Conservation (phyloP, 2,113 vertebrate species). For the Toxotes jaculatrix region DNA sequence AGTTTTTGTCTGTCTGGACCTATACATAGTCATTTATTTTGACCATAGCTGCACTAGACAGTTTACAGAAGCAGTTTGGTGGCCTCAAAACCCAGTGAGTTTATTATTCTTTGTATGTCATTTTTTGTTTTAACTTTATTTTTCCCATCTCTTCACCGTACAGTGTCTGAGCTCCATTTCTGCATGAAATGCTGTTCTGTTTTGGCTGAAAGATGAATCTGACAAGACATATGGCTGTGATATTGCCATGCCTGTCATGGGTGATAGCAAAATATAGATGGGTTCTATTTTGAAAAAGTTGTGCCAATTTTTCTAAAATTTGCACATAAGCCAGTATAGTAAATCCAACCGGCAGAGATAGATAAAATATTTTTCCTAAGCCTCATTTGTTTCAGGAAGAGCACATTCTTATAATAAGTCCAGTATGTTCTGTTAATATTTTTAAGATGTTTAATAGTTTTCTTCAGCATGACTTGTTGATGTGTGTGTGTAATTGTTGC, state of each 20-base stretch:
- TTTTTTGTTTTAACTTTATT: not conserved
- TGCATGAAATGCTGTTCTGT: slow-evolving; percentile 14
- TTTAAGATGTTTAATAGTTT: slow-evolving; percentile 18
- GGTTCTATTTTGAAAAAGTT: not conserved
- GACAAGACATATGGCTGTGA: slow-evolving; percentile 1
- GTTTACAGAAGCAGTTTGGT: slow-evolving; percentile 28
- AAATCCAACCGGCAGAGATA: slow-evolving; percentile 23
- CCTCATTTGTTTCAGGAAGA: slow-evolving; percentile 10
- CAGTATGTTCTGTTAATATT: slow-evolving; percentile 23
- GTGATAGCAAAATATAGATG: not conserved
- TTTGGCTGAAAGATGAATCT: slow-evolving; percentile 12
- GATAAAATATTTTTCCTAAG: slow-evolving; percentile 7
- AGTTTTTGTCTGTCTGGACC: slow-evolving; percentile 27
- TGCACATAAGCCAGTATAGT: not conserved
- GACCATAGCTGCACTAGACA: slow-evolving; percentile 12
- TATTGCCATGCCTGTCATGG: not conserved
- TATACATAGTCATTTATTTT: slow-evolving; percentile 46
- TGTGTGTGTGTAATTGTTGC: not conserved
- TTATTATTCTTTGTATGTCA: slow-evolving; percentile 33
- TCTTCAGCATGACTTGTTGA: not conserved
- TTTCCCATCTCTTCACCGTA: slow-evolving; percentile 12
- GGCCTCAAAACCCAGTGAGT: slow-evolving; percentile 24
- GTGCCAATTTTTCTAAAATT: not conserved
- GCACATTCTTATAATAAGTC: slow-evolving; percentile 18
- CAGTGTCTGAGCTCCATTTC: slow-evolving; percentile 2